Percentiles rank a stretch among this genome's conserved stretches.
Conservation (phyloP, 2,797 vertebrate genomes). For the Hapalemur alaotrensis region DNA sequence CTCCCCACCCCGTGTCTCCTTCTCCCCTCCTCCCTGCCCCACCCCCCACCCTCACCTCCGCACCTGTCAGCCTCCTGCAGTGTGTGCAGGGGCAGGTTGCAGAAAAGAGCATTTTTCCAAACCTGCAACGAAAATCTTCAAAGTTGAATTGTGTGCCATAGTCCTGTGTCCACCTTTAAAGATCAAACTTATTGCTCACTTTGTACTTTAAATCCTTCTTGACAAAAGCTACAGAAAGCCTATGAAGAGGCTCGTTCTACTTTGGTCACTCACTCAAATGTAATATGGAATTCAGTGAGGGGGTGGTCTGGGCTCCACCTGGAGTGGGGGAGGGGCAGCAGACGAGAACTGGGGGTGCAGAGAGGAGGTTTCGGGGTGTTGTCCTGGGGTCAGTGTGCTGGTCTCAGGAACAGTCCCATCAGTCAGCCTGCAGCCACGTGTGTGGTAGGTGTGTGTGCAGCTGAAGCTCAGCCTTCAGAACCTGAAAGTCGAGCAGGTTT, state of each 20-base stretch:
- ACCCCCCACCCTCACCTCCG: fast-evolving
- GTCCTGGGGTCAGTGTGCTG: background rate
- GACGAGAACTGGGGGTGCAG: too few species aligned
- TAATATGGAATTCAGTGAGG: background rate
- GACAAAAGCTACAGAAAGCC: background rate
- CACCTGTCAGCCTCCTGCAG: background rate
- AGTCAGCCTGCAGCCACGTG: fast-evolving
- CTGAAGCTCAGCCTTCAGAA: background rate
- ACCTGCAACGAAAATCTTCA: constrained; percentile 22
- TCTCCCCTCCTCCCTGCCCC: fast-evolving
- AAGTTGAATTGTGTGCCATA: background rate
- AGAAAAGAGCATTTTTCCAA: constrained; percentile 50
- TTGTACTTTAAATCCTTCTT: background rate
- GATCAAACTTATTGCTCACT: constrained; percentile 51
- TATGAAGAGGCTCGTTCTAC: background rate
- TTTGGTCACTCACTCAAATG: background rate
- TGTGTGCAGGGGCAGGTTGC: background rate
- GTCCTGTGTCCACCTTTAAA: background rate
- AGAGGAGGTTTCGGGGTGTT: background rate
- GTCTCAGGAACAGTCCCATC: background rate
- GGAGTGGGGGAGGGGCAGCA: background rate
- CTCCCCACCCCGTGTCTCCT: too few species aligned
- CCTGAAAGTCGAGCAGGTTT: background rate
- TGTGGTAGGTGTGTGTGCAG: background rate
- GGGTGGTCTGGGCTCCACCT: fast-evolving